Conservation (phyloP, 2,113 vertebrate species). For the Platysteira castanea region DNA sequence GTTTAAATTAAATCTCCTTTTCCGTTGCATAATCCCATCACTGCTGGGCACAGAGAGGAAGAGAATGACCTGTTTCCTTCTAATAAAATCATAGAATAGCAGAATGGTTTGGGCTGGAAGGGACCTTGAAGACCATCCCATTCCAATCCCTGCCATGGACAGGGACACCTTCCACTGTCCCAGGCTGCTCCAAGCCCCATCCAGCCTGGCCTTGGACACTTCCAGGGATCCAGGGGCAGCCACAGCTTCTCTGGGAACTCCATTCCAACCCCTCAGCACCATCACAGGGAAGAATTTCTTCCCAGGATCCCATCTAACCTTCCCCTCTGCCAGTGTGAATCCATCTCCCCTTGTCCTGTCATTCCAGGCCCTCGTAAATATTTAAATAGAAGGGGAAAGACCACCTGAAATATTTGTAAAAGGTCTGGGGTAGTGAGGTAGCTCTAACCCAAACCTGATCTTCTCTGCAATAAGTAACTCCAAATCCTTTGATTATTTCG, state of each 20-base stretch:
- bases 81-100: too few species aligned
- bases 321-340: not conserved
- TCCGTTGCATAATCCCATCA: not conserved
- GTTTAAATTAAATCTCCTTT: not conserved
- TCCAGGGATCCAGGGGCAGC: not conserved
- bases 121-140: accelerated
- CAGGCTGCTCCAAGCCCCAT: accelerated
- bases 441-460: not conserved
- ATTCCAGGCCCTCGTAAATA: not conserved
- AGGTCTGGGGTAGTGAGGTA: not conserved
- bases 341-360: too few species aligned
- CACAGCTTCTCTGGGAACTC: not conserved
- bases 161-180: accelerated
- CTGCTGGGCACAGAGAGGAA: not conserved
- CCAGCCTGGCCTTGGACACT: not conserved
- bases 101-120: not conserved
- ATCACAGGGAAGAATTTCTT: not conserved
- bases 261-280: not conserved
- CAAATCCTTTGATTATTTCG: not conserved
- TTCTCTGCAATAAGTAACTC: not conserved
- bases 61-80: not conserved
- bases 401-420: not conserved
- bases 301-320: not conserved
- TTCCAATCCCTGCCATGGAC: not conserved
- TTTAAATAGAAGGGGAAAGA: not conserved